phyloP scores from a whole-genome alignment of 2,888 invertebrate genomes.

The Smittia aterrima region DNA sequence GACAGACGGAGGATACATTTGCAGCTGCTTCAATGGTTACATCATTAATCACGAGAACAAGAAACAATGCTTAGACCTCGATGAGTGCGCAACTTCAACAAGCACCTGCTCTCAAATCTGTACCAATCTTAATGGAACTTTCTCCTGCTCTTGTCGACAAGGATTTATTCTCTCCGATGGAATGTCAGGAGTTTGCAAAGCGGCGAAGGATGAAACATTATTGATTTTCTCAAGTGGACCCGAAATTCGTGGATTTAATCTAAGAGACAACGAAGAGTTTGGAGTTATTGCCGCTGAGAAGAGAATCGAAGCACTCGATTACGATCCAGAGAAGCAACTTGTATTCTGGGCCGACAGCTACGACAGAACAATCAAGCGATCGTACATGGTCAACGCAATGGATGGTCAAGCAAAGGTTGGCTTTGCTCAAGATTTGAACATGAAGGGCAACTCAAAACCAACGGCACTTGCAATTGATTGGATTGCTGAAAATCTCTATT shows the following conservation, averaged over 20 bases:
- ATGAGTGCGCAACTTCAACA: conserved; percentile 80
- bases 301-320: conserved; percentile 88
- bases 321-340: conserved; percentile 77
- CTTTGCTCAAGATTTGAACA: conserved; percentile 81
- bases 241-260: conserved; percentile 74
- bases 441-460: conserved; percentile 80
- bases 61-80: conserved; percentile 82
- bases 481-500: conserved; percentile 89
- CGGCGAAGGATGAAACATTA: conserved; percentile 63
- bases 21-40: conserved; percentile 84
- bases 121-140: conserved; percentile 85
- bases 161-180: conserved; percentile 76
- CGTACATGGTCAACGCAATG: conserved; percentile 80
- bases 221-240: conserved; percentile 79
- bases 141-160: conserved; percentile 79
- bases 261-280: conserved; percentile 66
- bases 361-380: conserved; percentile 85
- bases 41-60: conserved; percentile 75
- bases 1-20: conserved; percentile 81
- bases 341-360: conserved; percentile 96
- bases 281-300: conserved; percentile 82
- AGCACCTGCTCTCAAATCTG: conserved; percentile 94
- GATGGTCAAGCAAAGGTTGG: conserved; percentile 77
- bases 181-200: conserved; percentile 80
- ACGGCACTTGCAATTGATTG: conserved; percentile 91